Conservation (phyloP, 2,888 invertebrate genomes). For the Dynastes grantii region DNA sequence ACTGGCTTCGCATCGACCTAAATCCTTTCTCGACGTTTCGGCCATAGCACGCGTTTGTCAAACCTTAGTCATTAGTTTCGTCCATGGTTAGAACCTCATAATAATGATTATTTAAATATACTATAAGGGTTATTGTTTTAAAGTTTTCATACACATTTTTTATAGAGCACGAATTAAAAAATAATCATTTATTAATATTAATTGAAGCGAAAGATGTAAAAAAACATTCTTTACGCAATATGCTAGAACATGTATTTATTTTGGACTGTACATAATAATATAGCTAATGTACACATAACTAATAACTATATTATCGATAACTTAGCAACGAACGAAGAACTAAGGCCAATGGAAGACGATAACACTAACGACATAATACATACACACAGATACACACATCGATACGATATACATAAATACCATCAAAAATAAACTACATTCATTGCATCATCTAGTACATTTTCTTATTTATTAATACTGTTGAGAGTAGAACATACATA, state of each 20-base stretch:
- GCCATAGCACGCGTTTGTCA: too few relatives aligned
- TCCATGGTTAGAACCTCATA: too few relatives aligned
- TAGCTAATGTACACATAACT: background rate
- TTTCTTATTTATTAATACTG: conserved; percentile 38
- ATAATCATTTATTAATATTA: too few relatives aligned
- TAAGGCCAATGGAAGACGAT: conserved; percentile 47
- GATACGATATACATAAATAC: conserved; percentile 16
- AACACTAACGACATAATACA: conserved; percentile 21
- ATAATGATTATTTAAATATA: too few relatives aligned
- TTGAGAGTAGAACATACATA: conserved; percentile 10
- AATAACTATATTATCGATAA: conserved; percentile 23
- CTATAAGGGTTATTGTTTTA: too few relatives aligned
- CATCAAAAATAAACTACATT: conserved; percentile 42
- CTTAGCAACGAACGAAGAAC: conserved; percentile 12
- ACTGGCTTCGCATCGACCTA: too few relatives aligned
- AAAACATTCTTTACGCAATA: background rate
- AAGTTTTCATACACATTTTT: too few relatives aligned
- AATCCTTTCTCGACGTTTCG: too few relatives aligned
- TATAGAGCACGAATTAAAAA: too few relatives aligned
- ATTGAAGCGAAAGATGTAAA: too few relatives aligned
- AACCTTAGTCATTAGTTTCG: too few relatives aligned
- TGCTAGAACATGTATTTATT: background rate
- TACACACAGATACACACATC: background rate
- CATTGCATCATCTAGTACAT: conserved; percentile 29
- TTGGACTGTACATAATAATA: conserved; percentile 1